Conservation (phyloP, 2,888 invertebrate genomes). For the Ryuthela nishihirai region DNA sequence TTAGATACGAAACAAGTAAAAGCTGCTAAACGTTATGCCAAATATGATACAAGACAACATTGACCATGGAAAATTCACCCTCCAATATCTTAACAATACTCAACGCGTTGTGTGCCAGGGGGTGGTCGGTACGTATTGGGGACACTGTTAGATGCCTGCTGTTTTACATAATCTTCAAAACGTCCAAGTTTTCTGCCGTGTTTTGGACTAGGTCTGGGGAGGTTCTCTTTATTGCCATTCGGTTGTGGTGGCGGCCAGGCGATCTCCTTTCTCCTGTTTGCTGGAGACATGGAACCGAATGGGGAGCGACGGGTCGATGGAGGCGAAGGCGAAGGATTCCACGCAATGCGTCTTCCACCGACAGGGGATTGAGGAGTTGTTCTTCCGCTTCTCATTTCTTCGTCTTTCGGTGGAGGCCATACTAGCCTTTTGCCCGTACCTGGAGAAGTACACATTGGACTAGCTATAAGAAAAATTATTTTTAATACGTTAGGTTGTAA, state of each 20-base stretch:
- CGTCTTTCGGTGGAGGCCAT: constrained; percentile 21
- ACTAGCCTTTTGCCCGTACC: constrained; percentile 27
- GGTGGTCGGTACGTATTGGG: constrained; percentile 43
- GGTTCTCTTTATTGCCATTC: background rate
- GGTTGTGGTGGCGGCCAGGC: constrained; percentile 34
- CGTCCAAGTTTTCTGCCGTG: constrained; percentile 10
- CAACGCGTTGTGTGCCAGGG: constrained; percentile 45
- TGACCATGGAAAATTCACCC: no score
- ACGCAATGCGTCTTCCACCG: constrained; percentile 19
- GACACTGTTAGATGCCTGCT: constrained; percentile 34
- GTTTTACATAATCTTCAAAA: constrained; percentile 33
- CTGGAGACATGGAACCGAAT: constrained; percentile 6
- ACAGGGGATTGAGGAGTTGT: constrained; percentile 30
- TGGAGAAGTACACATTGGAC: no score
- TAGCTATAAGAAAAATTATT: background rate
- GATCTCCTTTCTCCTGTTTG: constrained; percentile 22
- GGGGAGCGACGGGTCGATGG: constrained; percentile 5
- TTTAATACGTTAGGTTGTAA: background rate
- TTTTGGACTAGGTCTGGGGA: constrained; percentile 8
- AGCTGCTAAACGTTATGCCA: no score
- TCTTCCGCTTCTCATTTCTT: constrained; percentile 16
- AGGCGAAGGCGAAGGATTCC: constrained; percentile 32
- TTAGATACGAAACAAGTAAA: no score
- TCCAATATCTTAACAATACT: constrained; percentile 10
- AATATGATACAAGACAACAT: no score